These are phyloP conservation scores for Rotaria macrura DNA, from an alignment of 2,888 invertebrate species.

Conservation along the genomic window DNA sequence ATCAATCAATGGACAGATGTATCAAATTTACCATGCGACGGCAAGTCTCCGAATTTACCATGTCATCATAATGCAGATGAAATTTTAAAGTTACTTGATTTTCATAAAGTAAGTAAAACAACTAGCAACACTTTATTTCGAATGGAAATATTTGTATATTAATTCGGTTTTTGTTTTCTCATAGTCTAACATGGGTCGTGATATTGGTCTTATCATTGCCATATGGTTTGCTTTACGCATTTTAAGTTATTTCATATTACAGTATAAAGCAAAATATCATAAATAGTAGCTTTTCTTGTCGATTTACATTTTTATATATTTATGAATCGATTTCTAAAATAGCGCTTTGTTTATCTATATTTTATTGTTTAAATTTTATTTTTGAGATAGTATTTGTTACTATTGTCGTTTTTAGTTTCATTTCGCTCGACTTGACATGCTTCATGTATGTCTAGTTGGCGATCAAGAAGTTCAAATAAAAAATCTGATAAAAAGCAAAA, in stretches of 20 bases:
- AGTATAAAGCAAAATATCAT: conserved; percentile 16
- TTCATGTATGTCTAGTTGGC: not conserved
- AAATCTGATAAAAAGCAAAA: not conserved
- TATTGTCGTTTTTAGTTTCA: not conserved
- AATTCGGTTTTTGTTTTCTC: not conserved
- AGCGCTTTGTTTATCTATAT: not conserved
- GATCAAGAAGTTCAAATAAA: not conserved
- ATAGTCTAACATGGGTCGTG: conserved; percentile 23
- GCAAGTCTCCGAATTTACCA: not conserved
- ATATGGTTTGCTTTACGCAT: conserved; percentile 23
- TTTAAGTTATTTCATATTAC: conserved; percentile 16
- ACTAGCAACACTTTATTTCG: not conserved
- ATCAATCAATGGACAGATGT: conserved; percentile 68
- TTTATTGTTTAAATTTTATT: not conserved
- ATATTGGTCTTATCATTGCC: conserved; percentile 18
- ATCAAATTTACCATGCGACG: conserved; percentile 21
- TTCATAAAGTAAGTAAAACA: not conserved
- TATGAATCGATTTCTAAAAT: not conserved
- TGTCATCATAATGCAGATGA: conserved; percentile 7
- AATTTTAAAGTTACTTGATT: not conserved
- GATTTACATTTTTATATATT: not conserved
- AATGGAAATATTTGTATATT: not conserved
- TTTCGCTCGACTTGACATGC: not conserved
- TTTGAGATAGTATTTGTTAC: no score
- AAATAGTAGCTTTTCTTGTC: not conserved